Evolutionary conservation across 30 jellyfish, hydroid and myxozoan species (phyloP).

Genomic region (Aurelia coerulea): DNA sequence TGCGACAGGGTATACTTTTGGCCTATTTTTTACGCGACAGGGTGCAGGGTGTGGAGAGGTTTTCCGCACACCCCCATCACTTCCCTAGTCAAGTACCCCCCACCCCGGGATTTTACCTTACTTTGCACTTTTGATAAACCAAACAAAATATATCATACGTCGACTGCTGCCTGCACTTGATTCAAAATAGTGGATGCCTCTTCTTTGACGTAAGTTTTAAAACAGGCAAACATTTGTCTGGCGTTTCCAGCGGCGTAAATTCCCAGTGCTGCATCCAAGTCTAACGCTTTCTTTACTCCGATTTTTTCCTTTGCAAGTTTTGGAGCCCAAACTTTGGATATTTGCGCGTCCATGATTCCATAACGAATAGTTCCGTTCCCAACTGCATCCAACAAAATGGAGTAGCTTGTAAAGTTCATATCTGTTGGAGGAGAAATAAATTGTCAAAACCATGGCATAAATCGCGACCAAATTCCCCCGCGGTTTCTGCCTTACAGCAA

Average conservation of each 20-base stretch:
- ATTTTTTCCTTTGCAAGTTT: slow-evolving; percentile 45
- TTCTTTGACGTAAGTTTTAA: slow-evolving; percentile 47
- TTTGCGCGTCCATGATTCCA: slow-evolving; percentile 37
- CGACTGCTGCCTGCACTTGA: slow-evolving; percentile 1
- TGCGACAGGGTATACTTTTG: too few relatives aligned
- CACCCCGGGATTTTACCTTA: too few relatives aligned
- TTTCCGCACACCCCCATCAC: too few relatives aligned
- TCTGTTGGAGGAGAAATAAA: slow-evolving; percentile 17
- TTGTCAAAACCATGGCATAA: not conserved
- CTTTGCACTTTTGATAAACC: too few relatives aligned
- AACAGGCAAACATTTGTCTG: slow-evolving; percentile 40
- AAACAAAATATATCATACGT: slow-evolving; percentile 10
- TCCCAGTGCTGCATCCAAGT: slow-evolving; percentile 51
- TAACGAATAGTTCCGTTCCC: slow-evolving; percentile 34
- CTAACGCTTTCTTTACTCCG: slow-evolving; percentile 3
- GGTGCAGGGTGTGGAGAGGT: too few relatives aligned
- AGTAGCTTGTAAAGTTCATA: slow-evolving; percentile 36
- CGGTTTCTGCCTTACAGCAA: too few relatives aligned
- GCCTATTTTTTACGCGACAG: too few relatives aligned
- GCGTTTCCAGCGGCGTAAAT: slow-evolving; percentile 53
- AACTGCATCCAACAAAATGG: slow-evolving; percentile 51
- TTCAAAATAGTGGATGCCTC: slow-evolving; percentile 32
- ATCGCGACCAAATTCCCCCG: not conserved
- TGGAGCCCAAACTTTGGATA: slow-evolving; percentile 50
- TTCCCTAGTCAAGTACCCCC: too few relatives aligned